phyloP scores from a whole-genome alignment of 2,888 invertebrate species.

The Drosophila mayaguana region DNA sequence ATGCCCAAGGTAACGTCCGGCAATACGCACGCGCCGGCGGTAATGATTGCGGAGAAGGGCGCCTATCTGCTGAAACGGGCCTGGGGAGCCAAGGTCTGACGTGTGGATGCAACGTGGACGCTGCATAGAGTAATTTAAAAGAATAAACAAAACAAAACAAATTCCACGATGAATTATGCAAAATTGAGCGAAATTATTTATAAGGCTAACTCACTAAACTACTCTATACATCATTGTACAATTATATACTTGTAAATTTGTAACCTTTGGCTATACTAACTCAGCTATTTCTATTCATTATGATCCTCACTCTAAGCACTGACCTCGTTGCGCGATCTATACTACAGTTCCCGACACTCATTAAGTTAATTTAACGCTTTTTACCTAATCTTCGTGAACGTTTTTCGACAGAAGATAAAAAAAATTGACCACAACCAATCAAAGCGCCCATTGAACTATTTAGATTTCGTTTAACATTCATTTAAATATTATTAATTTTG shows the following conservation, averaged over 20 bases:
- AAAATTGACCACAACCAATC: not conserved
- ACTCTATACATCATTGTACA: slow-evolving; percentile 25
- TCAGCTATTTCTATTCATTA: slow-evolving; percentile 34
- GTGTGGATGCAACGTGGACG: slow-evolving; percentile 83
- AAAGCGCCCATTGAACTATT: slow-evolving; percentile 44
- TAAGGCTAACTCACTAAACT: slow-evolving; percentile 54
- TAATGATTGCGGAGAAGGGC: slow-evolving; percentile 92
- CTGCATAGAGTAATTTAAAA: slow-evolving; percentile 84
- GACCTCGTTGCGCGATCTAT: slow-evolving; percentile 72
- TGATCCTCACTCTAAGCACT: slow-evolving; percentile 67
- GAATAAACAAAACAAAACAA: not conserved
- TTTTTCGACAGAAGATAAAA: slow-evolving; percentile 22
- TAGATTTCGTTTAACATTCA: slow-evolving; percentile 57
- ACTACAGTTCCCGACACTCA: slow-evolving; percentile 33
- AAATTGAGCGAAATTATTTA: slow-evolving; percentile 64
- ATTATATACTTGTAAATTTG: slow-evolving; percentile 18
- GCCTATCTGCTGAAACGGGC: slow-evolving; percentile 83
- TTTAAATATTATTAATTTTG: slow-evolving; percentile 57
- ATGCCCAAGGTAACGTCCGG: slow-evolving; percentile 92
- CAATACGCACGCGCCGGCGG: slow-evolving; percentile 91
- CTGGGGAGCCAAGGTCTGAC: slow-evolving; percentile 85
- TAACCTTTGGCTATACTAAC: slow-evolving; percentile 35
- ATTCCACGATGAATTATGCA: slow-evolving; percentile 44
- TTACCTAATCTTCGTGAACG: slow-evolving; percentile 53
- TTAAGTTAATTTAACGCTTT: slow-evolving; percentile 62